phyloP scores from a whole-genome alignment of 1,140 invertebrate genomes.

The Maniola jurtina region DNA sequence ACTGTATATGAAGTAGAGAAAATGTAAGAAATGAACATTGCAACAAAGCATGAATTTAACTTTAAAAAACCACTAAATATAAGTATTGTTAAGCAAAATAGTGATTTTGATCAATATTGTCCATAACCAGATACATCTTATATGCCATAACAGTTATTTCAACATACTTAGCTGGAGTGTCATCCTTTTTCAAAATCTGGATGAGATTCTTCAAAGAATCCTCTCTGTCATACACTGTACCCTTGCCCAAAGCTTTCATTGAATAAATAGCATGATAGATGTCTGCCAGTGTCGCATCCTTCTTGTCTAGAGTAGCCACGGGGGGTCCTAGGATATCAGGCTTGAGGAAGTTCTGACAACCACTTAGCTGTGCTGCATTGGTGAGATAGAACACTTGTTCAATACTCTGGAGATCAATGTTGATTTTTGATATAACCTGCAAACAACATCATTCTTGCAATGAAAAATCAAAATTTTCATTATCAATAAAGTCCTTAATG shows the following conservation, averaged over 20 bases:
- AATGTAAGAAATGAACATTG: too few relatives aligned
- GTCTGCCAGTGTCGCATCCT: conserved; percentile 61
- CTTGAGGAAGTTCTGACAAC: conserved; percentile 61
- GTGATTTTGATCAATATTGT: too few relatives aligned
- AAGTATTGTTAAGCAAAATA: too few relatives aligned
- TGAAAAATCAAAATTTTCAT: too few relatives aligned
- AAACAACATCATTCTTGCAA: neutral
- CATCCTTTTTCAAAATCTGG: conserved; percentile 87
- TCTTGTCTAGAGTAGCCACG: conserved; percentile 55
- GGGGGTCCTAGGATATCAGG: conserved; percentile 56
- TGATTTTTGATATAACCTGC: conserved; percentile 17
- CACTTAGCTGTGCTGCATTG: conserved; percentile 54
- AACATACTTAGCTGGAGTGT: conserved; percentile 84
- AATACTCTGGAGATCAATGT: conserved; percentile 61
- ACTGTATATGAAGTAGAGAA: too few relatives aligned
- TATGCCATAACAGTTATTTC: conserved; percentile 9
- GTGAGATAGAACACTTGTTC: conserved; percentile 71
- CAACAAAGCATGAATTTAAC: too few relatives aligned
- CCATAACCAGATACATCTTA: too few relatives aligned
- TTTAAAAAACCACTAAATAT: too few relatives aligned
- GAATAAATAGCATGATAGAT: conserved; percentile 66
- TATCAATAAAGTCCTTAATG: too few relatives aligned
- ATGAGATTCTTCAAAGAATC: conserved; percentile 83
- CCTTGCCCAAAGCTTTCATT: conserved; percentile 68
- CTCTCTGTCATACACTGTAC: conserved; percentile 70